Evolutionary conservation across 2,113 vertebrate genomes (phyloP).

Genomic region (Leptodactylus fuscus): DNA sequence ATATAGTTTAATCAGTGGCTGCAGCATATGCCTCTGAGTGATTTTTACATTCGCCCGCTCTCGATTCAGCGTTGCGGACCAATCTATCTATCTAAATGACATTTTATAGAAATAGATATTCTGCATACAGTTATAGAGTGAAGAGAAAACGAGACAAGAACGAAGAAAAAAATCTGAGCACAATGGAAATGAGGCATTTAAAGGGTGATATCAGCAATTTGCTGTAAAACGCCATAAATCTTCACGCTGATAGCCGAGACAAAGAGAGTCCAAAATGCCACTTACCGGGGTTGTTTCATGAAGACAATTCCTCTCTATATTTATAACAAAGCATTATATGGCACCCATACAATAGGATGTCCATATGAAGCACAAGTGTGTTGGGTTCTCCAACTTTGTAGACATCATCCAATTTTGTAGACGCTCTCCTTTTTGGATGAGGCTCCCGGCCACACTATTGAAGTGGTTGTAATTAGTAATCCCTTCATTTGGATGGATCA

Average conservation of each 20-base stretch:
- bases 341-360: too few species aligned
- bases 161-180: neutral
- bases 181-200: neutral
- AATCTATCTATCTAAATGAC: slow-evolving; percentile 38
- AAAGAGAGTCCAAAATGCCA: neutral
- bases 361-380: too few species aligned
- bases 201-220: neutral
- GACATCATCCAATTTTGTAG: too few species aligned
- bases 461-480: too few species aligned
- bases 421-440: too few species aligned
- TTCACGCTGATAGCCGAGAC: neutral
- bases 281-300: neutral
- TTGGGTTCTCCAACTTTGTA: too few species aligned
- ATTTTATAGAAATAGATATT: slow-evolving; percentile 36
- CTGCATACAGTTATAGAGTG: neutral
- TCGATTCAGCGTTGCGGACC: neutral
- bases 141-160: neutral
- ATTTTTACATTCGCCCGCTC: slow-evolving; percentile 19
- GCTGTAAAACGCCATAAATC: neutral
- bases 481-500: too few species aligned
- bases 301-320: too few species aligned
- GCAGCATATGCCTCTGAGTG: slow-evolving; percentile 21
- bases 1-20: slow-evolving; percentile 44
- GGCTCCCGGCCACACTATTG: too few species aligned
- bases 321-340: too few species aligned